Base-by-base conservation (phyloP, 2,797 vertebrate genomes). In the Cephalopachus bancanus region DNA sequence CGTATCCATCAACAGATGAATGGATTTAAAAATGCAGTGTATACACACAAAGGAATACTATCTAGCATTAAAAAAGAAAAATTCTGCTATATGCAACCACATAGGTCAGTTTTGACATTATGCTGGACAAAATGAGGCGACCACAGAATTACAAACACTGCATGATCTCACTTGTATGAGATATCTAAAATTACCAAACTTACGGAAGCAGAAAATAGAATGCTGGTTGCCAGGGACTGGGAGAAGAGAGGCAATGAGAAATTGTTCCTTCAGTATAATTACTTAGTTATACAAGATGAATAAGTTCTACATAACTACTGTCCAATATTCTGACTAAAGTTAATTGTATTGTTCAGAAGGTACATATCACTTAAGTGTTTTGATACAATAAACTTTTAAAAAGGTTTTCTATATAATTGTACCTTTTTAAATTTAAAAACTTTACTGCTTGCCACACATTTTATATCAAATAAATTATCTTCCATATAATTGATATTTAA, bases 191-290 rank as follows among this genome's bases (percentile, higher is more conserved):
- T 17, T 44, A 14, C 24, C 53, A 11, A 72, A 74, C 2, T 20
- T 37, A 30, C 19, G 9, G 22, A 60, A 69, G 67, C 19, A 2
- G 62, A 60, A 60, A 30, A 8, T 10, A 33, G 19, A 75, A 55
- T 44, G 65, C 1, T 1, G 2, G 4, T 65, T 74, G 2, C 14
- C 1, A 74, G 20, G 20, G 15, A 7, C 2, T 33, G 28, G 11
- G 28, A 71, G 10, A 22, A 12, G 28, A 30, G n/a, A 3, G 5
- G 15, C 30, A 49, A 4, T 3, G 10, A 26, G 15, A 44, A 44
- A 44, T 5, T 30, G 5, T n/a, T 60, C 62, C 37, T 30, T 55
- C 9, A 0, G 1, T 76, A 10, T 6, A 85, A 53, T n/a, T 4
- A 65, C n/a, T 53, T 20, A 53, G 17, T 30, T 59, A 12, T 24